phyloP scores from a whole-genome alignment of 2,113 vertebrate species.

The Etheostoma cragini region DNA sequence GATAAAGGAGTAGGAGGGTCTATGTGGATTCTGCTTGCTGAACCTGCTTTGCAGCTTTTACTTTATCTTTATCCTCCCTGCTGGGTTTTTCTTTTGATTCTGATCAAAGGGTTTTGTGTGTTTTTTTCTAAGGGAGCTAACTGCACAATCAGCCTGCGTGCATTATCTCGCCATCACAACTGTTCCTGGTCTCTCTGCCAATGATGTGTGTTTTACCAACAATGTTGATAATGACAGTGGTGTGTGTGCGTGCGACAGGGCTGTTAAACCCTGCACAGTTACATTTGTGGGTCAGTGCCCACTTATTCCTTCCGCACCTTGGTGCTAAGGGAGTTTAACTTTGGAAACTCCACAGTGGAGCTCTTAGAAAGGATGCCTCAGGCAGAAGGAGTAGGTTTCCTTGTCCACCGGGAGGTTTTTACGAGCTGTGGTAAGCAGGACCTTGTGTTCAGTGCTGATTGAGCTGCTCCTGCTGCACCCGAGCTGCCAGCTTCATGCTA shows the following conservation, averaged over 20 bases:
- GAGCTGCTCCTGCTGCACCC: slow-evolving; percentile 22
- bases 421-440: slow-evolving; percentile 52
- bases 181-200: too few species aligned
- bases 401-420: slow-evolving; percentile 57
- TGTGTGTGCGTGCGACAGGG: not conserved
- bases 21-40: slow-evolving; percentile 17
- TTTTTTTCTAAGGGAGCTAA: not conserved
- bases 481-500: not conserved
- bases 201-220: not conserved
- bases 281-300: slow-evolving; percentile 31
- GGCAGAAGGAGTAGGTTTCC: slow-evolving; percentile 52
- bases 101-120: not conserved
- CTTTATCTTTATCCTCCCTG: not conserved
- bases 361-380: slow-evolving; percentile 52
- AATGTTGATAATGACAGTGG: not conserved
- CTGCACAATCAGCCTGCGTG: not conserved
- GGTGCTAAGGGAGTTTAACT: slow-evolving; percentile 47
- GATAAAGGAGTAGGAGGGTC: slow-evolving; percentile 34
- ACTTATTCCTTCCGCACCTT: slow-evolving; percentile 41
- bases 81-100: not conserved
- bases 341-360: slow-evolving; percentile 49
- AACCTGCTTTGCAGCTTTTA: slow-evolving; percentile 21
- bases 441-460: slow-evolving; percentile 40
- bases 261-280: not conserved
- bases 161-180: not conserved